phyloP scores from a whole-genome alignment of 1,140 invertebrate species.

The Plectrocnemia conspersa region DNA sequence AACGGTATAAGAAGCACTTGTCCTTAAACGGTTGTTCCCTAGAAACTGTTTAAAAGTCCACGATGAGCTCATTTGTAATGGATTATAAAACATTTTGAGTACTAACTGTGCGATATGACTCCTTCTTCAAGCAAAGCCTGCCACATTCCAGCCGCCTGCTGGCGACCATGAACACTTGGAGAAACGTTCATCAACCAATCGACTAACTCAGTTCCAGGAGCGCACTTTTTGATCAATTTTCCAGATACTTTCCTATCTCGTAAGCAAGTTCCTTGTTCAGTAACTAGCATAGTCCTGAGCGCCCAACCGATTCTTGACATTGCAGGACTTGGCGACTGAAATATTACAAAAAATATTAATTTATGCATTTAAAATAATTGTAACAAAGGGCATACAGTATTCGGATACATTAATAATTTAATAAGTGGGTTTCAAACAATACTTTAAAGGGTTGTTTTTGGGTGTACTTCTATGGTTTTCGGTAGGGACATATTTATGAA shows the following conservation, averaged over 20 bases:
- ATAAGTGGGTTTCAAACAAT: no score
- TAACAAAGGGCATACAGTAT: no score
- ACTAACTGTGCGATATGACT: constrained; percentile 70
- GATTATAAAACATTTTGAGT: background rate
- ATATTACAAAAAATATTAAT: constrained; percentile 23
- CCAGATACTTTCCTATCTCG: constrained; percentile 58
- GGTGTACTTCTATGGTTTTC: no score
- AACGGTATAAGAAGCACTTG: constrained; percentile 79
- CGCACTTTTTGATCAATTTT: constrained; percentile 55
- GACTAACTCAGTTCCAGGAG: constrained; percentile 66
- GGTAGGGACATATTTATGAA: no score
- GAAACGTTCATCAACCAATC: constrained; percentile 67
- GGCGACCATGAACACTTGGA: constrained; percentile 56
- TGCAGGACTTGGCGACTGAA: constrained; percentile 58
- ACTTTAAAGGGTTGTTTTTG: no score
- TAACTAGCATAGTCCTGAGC: constrained; percentile 63
- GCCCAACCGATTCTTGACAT: constrained; percentile 66
- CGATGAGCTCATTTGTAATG: background rate
- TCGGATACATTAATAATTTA: no score
- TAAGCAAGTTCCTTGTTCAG: constrained; percentile 56
- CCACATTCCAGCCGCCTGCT: constrained; percentile 77
- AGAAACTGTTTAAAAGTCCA: constrained; percentile 53
- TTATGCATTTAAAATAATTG: no score
- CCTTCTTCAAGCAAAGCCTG: constrained; percentile 80
- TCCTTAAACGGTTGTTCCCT: constrained; percentile 79